Percentiles rank a stretch among this genome's conserved stretches.
Conservation (phyloP, 2,888 invertebrate species). For the Fragum whitleyi region DNA sequence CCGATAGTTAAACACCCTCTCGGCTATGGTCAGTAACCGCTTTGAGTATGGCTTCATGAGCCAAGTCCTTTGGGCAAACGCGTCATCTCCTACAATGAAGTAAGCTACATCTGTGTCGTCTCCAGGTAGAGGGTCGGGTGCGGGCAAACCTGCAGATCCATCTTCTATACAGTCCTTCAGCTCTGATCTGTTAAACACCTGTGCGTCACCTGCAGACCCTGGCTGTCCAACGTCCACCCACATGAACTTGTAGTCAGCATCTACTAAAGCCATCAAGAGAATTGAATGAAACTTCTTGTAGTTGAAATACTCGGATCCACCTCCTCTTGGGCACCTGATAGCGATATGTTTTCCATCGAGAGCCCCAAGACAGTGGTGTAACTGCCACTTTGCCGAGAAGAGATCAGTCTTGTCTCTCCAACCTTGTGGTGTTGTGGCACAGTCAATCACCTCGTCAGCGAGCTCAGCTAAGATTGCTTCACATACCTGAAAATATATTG, state of each 20-base stretch:
- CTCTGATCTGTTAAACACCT: conserved; percentile 41
- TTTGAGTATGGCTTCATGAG: conserved; percentile 43
- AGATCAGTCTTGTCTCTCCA: too few species aligned
- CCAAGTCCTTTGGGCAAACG: conserved; percentile 35
- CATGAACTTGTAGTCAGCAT: background rate
- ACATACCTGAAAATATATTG: too few species aligned
- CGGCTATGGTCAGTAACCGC: conserved; percentile 29
- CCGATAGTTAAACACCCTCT: conserved; percentile 31
- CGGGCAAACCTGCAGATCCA: conserved; percentile 45
- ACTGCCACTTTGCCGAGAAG: too few species aligned
- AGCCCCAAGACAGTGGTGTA: too few species aligned
- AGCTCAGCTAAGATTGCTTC: too few species aligned
- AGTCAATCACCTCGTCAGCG: too few species aligned
- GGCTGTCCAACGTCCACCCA: background rate
- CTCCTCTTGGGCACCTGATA: too few species aligned
- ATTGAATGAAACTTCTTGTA: too few species aligned
- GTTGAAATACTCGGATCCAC: too few species aligned
- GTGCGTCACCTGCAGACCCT: conserved; percentile 41
- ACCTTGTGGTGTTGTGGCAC: too few species aligned
- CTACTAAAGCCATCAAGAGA: background rate
- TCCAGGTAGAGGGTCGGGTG: conserved; percentile 44
- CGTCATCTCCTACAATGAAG: conserved; percentile 47
- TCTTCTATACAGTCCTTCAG: conserved; percentile 45
- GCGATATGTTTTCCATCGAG: too few species aligned
- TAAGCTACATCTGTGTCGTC: conserved; percentile 46